These are phyloP conservation scores for Drosophila nebulosa DNA, from an alignment of 1,140 invertebrate species.

Conservation along the genomic window DNA sequence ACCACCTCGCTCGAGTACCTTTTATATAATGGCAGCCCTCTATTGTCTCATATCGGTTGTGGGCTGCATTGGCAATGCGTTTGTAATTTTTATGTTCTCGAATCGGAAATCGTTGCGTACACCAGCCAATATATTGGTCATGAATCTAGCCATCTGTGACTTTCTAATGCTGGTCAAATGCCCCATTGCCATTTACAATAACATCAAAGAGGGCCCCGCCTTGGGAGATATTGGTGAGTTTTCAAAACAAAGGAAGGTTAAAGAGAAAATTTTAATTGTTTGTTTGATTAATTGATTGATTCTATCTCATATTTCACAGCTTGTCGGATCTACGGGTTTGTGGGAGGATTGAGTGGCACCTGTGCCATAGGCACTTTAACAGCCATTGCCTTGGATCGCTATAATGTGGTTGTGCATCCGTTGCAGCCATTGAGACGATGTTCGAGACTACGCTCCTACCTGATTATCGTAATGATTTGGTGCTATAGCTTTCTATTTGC, in stretches of 20 bases:
- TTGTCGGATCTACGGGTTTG: conserved; percentile 87
- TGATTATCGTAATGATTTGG: conserved; percentile 86
- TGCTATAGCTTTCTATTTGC: conserved; percentile 87
- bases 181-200: conserved; percentile 88
- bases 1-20: conserved; percentile 81
- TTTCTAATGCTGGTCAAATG: conserved; percentile 86
- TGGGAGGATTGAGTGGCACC: conserved; percentile 87
- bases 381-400: conserved; percentile 87
- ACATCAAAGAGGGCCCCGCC: conserved; percentile 85
- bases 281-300: too few species aligned
- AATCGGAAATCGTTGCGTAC: conserved; percentile 87
- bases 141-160: conserved; percentile 90
- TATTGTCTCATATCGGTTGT: conserved; percentile 84
- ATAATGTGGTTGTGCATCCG: conserved; percentile 87
- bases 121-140: conserved; percentile 88
- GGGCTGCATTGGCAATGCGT: conserved; percentile 85
- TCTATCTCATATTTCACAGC: conserved; percentile 83
- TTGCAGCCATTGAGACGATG: conserved; percentile 84
- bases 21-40: conserved; percentile 83
- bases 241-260: too few species aligned
- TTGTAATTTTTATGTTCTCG: conserved; percentile 83
- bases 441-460: conserved; percentile 84
- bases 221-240: conserved; percentile 85
- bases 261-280: not conserved
- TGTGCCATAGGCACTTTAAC: conserved; percentile 87